These are phyloP conservation scores for Chironomus tentans DNA, from an alignment of 2,888 invertebrate genomes.

Conservation along the genomic window DNA sequence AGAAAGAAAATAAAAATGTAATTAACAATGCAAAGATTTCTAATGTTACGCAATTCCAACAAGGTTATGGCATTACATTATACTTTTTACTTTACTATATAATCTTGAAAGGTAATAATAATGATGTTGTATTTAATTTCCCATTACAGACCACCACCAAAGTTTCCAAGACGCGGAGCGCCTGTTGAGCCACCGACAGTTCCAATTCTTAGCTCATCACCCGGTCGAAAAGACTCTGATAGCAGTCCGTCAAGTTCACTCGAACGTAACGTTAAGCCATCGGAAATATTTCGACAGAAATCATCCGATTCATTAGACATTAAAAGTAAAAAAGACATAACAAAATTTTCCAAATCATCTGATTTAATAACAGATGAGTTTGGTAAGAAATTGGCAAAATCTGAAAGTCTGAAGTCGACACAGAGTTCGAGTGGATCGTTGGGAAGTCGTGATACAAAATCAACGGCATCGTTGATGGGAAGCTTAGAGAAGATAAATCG, in stretches of 20 bases:
- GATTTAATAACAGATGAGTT: constrained; percentile 40
- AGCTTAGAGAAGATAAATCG: constrained; percentile 34
- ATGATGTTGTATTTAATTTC: no score
- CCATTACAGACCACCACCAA: constrained; percentile 50
- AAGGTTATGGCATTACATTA: no score
- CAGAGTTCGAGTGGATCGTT: constrained; percentile 39
- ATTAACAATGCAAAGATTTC: no score
- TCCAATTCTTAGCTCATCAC: constrained; percentile 31
- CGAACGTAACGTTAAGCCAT: constrained; percentile 42
- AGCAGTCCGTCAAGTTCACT: constrained; percentile 39
- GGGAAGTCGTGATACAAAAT: constrained; percentile 36
- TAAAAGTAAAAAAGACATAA: constrained; percentile 32
- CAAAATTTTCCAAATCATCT: constrained; percentile 35
- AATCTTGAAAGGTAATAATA: not conserved
- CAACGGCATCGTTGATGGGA: constrained; percentile 41
- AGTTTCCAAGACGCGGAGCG: constrained; percentile 50
- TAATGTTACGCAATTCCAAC: no score
- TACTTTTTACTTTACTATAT: not conserved
- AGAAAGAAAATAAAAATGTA: no score
- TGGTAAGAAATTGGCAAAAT: constrained; percentile 40
- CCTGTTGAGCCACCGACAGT: constrained; percentile 49
- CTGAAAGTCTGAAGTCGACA: constrained; percentile 37
- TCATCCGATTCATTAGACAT: constrained; percentile 41
- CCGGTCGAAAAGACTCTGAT: constrained; percentile 33
- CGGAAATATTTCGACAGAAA: constrained; percentile 42